A percentile compares a stretch with the other conserved stretches of the same genome.
Conservation (phyloP, 1,140 invertebrate genomes). For the Schlechtendalia chinensis region DNA sequence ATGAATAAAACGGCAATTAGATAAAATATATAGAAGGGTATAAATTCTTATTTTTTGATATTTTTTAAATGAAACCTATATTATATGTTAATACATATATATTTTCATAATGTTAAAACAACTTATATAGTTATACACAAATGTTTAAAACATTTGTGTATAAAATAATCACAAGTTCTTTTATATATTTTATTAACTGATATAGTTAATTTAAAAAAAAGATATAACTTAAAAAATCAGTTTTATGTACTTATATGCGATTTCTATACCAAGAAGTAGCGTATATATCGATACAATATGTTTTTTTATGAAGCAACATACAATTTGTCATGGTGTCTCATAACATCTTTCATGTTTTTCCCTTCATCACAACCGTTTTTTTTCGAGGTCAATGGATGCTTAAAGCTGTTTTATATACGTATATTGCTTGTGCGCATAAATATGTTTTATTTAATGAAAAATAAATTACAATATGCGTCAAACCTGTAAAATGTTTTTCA, state of each 20-base stretch:
- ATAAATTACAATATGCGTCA: not conserved
- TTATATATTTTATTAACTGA: no score
- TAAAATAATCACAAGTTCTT: no score
- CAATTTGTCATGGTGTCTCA: slow-evolving; percentile 45
- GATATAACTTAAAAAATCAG: slow-evolving; percentile 23
- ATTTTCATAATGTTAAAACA: not conserved
- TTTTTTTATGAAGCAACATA: slow-evolving; percentile 44
- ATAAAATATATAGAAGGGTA: not conserved
- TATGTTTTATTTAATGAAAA: not conserved
- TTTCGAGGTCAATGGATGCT: slow-evolving; percentile 39
- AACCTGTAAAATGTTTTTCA: not conserved
- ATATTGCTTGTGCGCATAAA: not conserved
- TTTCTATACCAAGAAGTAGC: slow-evolving; percentile 22
- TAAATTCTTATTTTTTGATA: not conserved
- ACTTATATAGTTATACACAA: no score
- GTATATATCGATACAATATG: slow-evolving; percentile 23
- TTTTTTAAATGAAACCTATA: not conserved
- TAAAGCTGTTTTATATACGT: not conserved
- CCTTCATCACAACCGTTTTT: slow-evolving; percentile 41
- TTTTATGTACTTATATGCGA: not conserved
- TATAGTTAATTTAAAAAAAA: slow-evolving; percentile 9
- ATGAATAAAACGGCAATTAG: no score
- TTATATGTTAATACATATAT: not conserved
- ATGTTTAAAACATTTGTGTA: no score
- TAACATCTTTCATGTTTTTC: slow-evolving; percentile 24